Evolutionary conservation across 2,888 invertebrate genomes (phyloP).

Genomic region (Melieria picta): DNA sequence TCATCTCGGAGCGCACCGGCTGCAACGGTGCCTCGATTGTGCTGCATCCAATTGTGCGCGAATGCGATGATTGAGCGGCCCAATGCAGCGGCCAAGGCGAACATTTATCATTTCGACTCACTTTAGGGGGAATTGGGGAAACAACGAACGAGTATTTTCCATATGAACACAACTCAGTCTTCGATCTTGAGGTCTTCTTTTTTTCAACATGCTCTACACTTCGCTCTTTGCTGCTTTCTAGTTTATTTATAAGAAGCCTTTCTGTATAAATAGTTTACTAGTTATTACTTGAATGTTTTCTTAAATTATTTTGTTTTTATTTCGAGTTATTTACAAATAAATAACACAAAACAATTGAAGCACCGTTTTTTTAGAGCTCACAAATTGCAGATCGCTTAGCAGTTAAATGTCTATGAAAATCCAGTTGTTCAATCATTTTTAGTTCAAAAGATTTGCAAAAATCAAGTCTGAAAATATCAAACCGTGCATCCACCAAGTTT

Average conservation of each 20-base stretch:
- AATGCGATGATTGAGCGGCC: slow-evolving; percentile 55
- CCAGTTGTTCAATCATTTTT: not conserved
- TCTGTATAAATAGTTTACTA: not conserved
- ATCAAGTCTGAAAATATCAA: too few species aligned
- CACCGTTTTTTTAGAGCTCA: not conserved
- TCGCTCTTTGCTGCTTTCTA: not conserved
- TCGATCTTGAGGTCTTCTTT: too few species aligned
- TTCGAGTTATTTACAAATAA: too few species aligned
- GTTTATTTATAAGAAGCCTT: not conserved
- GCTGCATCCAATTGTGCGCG: slow-evolving; percentile 71
- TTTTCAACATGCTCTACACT: too few species aligned
- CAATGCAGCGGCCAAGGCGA: too few species aligned
- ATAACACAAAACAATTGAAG: too few species aligned
- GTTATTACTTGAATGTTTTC: not conserved
- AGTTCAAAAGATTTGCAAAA: not conserved
- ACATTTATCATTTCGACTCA: too few species aligned
- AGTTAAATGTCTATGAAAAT: not conserved
- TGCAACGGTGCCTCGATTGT: slow-evolving; percentile 72
- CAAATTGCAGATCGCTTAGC: not conserved
- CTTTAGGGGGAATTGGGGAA: not conserved
- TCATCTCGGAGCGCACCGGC: slow-evolving; percentile 70
- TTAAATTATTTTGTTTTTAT: too few species aligned
- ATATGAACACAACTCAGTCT: too few species aligned
- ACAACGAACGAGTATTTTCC: not conserved
- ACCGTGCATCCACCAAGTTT: too few species aligned